Conservation (phyloP, 1,140 invertebrate species). For the Aphaenogaster rudis region DNA sequence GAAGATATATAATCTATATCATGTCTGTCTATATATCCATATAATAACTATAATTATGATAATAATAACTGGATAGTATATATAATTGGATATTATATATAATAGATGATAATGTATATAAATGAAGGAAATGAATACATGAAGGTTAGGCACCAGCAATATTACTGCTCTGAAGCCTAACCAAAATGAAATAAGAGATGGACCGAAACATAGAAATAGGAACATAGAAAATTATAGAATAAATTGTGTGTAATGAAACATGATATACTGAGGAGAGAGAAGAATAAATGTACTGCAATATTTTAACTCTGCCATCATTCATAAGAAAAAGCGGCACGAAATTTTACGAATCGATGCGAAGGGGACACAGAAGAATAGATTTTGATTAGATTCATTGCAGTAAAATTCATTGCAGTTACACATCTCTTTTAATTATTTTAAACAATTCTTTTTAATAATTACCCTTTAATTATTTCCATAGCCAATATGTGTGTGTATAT, state of each 20-base stretch:
- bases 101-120: neutral
- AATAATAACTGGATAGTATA: neutral
- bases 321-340: neutral
- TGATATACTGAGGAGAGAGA: neutral
- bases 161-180: neutral
- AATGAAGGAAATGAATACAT: neutral
- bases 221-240: neutral
- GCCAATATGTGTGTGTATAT: neutral
- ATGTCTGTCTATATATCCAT: neutral
- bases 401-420: neutral
- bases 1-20: neutral
- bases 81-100: neutral
- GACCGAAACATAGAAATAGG: constrained; percentile 16
- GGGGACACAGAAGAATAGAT: neutral
- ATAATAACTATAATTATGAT: neutral
- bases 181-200: constrained; percentile 23
- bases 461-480: neutral
- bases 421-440: neutral
- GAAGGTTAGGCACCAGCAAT: neutral
- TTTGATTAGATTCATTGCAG: neutral
- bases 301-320: neutral
- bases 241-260: neutral
- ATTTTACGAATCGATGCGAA: neutral
- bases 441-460: neutral
- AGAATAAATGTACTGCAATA: neutral